Conservation (phyloP, 2,797 vertebrate species). For the Cynodonichthys magdalenae region DNA sequence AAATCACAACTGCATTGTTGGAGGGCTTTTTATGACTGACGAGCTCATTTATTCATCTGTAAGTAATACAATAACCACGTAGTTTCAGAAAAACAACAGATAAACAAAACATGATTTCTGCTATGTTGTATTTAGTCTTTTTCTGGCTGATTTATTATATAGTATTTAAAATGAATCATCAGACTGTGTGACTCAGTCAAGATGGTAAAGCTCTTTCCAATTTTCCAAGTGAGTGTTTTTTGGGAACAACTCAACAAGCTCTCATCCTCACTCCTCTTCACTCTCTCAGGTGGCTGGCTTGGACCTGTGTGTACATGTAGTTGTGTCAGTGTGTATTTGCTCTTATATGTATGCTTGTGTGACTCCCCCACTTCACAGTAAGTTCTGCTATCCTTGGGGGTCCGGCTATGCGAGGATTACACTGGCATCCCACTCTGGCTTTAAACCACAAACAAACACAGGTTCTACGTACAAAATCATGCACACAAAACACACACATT, state of each 20-base stretch:
- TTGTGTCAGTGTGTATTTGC: slow-evolving; percentile 14
- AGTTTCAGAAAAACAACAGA: slow-evolving; percentile 17
- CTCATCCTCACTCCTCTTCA: slow-evolving; percentile 57
- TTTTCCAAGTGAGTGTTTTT: slow-evolving; percentile 65
- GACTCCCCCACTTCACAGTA: slow-evolving; percentile 65
- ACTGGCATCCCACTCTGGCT: slow-evolving; percentile 71
- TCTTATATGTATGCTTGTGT: slow-evolving; percentile 43
- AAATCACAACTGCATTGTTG: background rate
- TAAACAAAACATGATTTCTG: background rate
- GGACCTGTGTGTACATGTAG: slow-evolving; percentile 12
- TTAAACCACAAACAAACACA: slow-evolving; percentile 70
- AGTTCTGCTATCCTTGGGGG: slow-evolving; percentile 72
- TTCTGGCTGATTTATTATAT: slow-evolving; percentile 18
- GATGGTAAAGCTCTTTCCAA: slow-evolving; percentile 53
- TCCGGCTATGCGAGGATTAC: slow-evolving; percentile 74
- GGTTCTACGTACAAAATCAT: slow-evolving; percentile 8
- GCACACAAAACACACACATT: slow-evolving; percentile 26
- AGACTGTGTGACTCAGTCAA: slow-evolving; percentile 43
- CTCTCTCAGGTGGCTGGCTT: slow-evolving; percentile 61
- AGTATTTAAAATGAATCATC: slow-evolving; percentile 38
- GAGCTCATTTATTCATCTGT: slow-evolving; percentile 12
- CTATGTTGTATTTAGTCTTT: slow-evolving; percentile 9
- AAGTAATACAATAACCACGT: slow-evolving; percentile 10
- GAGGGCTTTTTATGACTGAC: background rate
- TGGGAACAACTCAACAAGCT: slow-evolving; percentile 48